These are phyloP conservation scores for Hypomesus transpacificus DNA, from an alignment of 2,113 vertebrate species.

Conservation along the genomic window DNA sequence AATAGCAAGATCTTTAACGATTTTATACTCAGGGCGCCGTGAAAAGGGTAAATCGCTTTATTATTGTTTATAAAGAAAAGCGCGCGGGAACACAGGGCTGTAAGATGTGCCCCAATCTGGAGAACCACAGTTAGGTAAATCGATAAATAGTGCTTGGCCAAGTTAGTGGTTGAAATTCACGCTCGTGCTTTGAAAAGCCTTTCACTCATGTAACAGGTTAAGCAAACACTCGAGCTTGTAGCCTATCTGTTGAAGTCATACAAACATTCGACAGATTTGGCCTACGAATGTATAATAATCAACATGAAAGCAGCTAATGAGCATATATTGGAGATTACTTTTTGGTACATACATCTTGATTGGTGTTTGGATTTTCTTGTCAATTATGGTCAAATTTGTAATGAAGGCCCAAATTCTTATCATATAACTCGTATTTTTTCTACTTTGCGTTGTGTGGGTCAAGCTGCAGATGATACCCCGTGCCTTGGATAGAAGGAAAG, in stretches of 20 bases:
- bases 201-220: conserved; percentile 37
- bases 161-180: conserved; percentile 66
- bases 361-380: too few species aligned
- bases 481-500: conserved; percentile 45
- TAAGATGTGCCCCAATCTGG: conserved; percentile 86
- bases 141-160: conserved; percentile 82
- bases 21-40: conserved; percentile 79
- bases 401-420: too few species aligned
- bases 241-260: conserved; percentile 1
- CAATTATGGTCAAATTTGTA: too few species aligned
- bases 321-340: too few species aligned
- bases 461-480: conserved; percentile 58
- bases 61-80: conserved; percentile 92
- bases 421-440: conserved; percentile 10
- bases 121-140: conserved; percentile 88
- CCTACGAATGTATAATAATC: too few species aligned
- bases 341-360: too few species aligned
- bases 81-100: conserved; percentile 80
- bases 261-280: too few species aligned
- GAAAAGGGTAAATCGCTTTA: conserved; percentile 90
- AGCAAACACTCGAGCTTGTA: conserved; percentile 11
- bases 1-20: conserved; percentile 87
- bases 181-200: conserved; percentile 34
- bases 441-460: conserved; percentile 52
- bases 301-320: too few species aligned